Conservation (phyloP, 2,888 invertebrate species). For the Cantharis rustica region DNA sequence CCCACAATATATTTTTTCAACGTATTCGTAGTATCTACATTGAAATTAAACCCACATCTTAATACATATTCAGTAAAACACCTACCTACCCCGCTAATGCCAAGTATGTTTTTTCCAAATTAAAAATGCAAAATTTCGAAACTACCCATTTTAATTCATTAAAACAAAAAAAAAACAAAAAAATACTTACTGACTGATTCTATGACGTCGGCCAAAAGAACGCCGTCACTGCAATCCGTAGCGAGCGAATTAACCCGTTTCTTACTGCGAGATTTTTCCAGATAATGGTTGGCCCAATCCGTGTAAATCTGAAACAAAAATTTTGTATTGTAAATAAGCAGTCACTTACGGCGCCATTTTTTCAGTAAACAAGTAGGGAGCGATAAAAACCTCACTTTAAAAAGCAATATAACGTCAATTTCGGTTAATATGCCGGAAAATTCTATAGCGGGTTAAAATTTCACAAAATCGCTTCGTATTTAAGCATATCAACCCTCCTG, state of each 20-base stretch:
- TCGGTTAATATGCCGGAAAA: slow-evolving; percentile 9
- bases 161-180: neutral
- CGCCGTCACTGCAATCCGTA: slow-evolving; percentile 89
- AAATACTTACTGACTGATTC: slow-evolving; percentile 87
- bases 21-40: neutral
- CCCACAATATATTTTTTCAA: neutral
- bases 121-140: neutral
- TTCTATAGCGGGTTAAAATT: slow-evolving; percentile 12
- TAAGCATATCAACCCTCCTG: slow-evolving; percentile 29
- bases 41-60: slow-evolving; percentile 14
- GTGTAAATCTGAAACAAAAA: slow-evolving; percentile 84
- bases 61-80: slow-evolving; percentile 12
- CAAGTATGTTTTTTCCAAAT: neutral
- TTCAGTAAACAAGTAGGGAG: neutral
- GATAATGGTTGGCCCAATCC: slow-evolving; percentile 97
- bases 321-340: neutral
- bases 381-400: neutral
- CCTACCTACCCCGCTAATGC: neutral
- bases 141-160: neutral
- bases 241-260: slow-evolving; percentile 82
- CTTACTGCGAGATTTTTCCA: slow-evolving; percentile 89
- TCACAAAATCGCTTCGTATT: slow-evolving; percentile 22
- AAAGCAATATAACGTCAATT: slow-evolving; percentile 9
- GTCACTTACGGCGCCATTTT: neutral
- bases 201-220: slow-evolving; percentile 89